Evolutionary conservation across 2,888 invertebrate species (phyloP), one percentile per base, ranked within the genome.

Genomic region (Stramonita haemastoma): DNA sequence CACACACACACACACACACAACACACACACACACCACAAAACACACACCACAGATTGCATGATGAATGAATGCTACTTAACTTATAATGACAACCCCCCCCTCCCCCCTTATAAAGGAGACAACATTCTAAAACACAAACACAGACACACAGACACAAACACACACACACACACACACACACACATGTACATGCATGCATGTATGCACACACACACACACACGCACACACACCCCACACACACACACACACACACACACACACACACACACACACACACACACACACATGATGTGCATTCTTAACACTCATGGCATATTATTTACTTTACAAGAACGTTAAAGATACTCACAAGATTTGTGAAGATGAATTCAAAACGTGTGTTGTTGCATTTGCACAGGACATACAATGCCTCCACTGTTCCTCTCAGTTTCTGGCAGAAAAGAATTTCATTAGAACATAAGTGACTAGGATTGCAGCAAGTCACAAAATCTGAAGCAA

Each of bases 341-440:
- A 79, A 46, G 36, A 26, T 8, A 93, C 95, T 94, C 26, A 98
- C 97, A 46, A 98, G 96, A 96, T 99, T 99, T 0, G 98, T 99
- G 96, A 99, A 99, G 92, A 99, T 98, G 96, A 99, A 99, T 96
- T 99, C 99, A 95, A 98, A 99, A 94, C 98, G 97, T 34, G 98
- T 98, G 90, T 97, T 97, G 93, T 97, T 97, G 91, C 97, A 98
- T 46, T 97, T 97, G 0, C 99, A 98, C 92, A 99, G 96, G 73
- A 99, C 97, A 95, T 98, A 98, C 26, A 99, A 96, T 0, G 99
- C 98, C 96, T 98, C 98, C 0, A 98, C 98, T 57, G 97, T 97
- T 1, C 98, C 99, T 90, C 98, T 97, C 4, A 98, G 96, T 96
- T 98, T 98, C 97, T 97, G 91, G 96, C 22, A 46, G n/a, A 32